phyloP scores from a whole-genome alignment of 2,113 vertebrate genomes.

The Anhinga anhinga region DNA sequence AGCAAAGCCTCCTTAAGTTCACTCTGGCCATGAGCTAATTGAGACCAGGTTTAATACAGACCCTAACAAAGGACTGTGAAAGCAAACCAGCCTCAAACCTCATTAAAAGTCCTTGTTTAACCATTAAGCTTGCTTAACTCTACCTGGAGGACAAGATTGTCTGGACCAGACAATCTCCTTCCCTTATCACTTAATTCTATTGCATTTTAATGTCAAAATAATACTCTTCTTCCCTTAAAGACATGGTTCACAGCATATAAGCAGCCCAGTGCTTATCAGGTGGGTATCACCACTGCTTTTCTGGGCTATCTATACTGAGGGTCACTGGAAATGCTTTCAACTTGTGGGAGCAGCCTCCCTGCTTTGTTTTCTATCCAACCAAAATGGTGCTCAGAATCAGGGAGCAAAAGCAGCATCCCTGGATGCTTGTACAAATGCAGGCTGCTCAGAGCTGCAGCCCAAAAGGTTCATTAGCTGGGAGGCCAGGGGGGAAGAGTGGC shows the following conservation, averaged over 20 bases:
- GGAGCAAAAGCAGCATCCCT: not conserved
- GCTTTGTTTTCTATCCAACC: not conserved
- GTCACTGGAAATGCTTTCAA: not conserved
- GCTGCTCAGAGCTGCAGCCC: not conserved
- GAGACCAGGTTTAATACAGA: not conserved
- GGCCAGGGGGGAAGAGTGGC: not conserved
- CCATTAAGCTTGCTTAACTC: not conserved
- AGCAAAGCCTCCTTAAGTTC: not conserved
- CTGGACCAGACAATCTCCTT: not conserved
- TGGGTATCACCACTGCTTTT: not conserved
- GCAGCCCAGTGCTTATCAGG: not conserved
- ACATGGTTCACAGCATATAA: not conserved
- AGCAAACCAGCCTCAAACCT: not conserved
- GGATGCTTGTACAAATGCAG: not conserved
- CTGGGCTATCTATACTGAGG: not conserved
- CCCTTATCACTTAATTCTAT: not conserved
- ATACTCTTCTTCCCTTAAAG: not conserved
- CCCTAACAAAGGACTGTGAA: not conserved
- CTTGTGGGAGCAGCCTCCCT: not conserved
- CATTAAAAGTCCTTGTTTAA: not conserved
- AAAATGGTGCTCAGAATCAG: not conserved
- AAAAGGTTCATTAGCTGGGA: not conserved
- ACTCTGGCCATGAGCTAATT: not conserved
- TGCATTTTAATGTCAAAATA: not conserved
- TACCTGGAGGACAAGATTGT: not conserved